Evolutionary conservation across 1,140 invertebrate genomes (phyloP).

Genomic region (Zaprionus africanus): DNA sequence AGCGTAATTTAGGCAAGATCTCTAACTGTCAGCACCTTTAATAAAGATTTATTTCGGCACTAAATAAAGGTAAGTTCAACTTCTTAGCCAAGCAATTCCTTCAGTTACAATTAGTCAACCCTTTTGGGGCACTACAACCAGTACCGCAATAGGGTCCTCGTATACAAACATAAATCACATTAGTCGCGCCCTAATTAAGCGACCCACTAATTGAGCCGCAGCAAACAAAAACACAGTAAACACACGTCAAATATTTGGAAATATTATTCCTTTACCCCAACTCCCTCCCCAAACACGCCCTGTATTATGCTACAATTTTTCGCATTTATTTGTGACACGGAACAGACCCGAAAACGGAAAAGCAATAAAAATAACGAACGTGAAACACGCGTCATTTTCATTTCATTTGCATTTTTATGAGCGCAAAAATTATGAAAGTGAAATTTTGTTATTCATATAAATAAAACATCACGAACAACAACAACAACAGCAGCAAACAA

Average conservation of each 20-base stretch:
- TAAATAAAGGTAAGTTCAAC: neutral
- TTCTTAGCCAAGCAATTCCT: neutral
- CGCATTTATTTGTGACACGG: conserved; percentile 9
- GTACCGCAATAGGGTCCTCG: neutral
- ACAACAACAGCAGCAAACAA: conserved; percentile 8
- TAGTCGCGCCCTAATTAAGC: conserved; percentile 64
- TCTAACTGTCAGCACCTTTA: neutral
- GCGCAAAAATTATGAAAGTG: conserved; percentile 72
- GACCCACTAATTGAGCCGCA: conserved; percentile 53
- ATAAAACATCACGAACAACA: conserved; percentile 10
- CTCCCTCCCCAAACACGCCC: conserved; percentile 41
- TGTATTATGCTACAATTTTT: conserved; percentile 63
- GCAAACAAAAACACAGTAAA: conserved; percentile 4
- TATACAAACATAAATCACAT: conserved; percentile 63
- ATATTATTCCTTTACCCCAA: neutral
- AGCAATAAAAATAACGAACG: conserved; percentile 38
- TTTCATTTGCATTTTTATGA: conserved; percentile 72
- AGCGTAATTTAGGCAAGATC: neutral
- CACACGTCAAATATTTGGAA: conserved; percentile 42
- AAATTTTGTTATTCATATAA: conserved; percentile 47
- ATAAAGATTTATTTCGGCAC: neutral
- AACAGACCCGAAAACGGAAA: conserved; percentile 17
- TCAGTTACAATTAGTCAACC: conserved; percentile 1
- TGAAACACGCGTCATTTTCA: conserved; percentile 38
- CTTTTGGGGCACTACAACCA: neutral